Base-by-base conservation (phyloP, 2,113 vertebrate genomes). In the Trichomycterus rosablanca region DNA sequence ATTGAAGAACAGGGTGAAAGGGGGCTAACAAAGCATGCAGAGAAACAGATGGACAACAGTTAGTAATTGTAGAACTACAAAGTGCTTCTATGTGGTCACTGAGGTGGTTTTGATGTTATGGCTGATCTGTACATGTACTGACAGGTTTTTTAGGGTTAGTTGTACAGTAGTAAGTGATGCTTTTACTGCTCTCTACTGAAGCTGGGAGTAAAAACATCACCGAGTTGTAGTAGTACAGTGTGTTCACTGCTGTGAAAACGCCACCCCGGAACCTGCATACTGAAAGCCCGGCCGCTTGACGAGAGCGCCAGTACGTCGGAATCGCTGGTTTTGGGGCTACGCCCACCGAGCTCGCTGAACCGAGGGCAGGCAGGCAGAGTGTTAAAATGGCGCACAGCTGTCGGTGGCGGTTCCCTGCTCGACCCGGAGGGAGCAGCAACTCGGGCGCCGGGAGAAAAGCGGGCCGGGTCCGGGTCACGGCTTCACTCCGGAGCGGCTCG, bases 341-440 rank as follows among this genome's bases (percentile, higher is more conserved):
- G 71, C 86, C 82, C 86, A 87, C 86, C 78, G 85, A 88, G 82
- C 78, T 85, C 84, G 79, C 83, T 77, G 76, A 78, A 76, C 76
- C 68, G 53, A 71, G 74, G 76, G 71, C 76, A 86, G 81, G 83
- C 86, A 88, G 84, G 81, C 86, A 87, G 83, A 89, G 85, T 86
- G 86, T 59, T 88, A 98, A 98, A 94, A 98, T 96, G 94, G 95
- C 95, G 95, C 94, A 98, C 94, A 98, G 94, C 93, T 95, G 94
- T 96, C 93, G 95, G 93, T 97, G 94, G 93, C 95, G 95, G 88
- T 98, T 96, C 93, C 95, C 95, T 76, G 95, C 94, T 89, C 92
- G 92, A 87, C 95, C 95, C 89, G 93, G 93, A 90, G 93, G 91
- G 88, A 92, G 91, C 86, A 91, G 89, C 86, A 86, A 79, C 84